Conservation (phyloP, 2,888 invertebrate species). For the Sepiola atlantica region DNA sequence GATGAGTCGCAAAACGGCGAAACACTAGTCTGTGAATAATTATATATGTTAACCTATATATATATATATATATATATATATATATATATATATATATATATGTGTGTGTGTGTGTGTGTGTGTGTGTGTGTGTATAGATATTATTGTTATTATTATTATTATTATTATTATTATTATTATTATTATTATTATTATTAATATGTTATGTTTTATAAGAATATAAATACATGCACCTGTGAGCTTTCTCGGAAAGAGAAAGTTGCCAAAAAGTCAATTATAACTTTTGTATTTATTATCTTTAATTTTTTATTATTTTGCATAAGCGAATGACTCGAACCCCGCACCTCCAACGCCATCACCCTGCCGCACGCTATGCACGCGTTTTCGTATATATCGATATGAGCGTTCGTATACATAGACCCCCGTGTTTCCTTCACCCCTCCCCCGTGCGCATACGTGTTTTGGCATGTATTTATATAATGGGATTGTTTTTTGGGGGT, state of each 20-base stretch:
- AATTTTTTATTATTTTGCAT: too few species aligned
- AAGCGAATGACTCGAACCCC: too few species aligned
- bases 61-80: background rate
- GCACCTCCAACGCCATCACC: too few species aligned
- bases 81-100: background rate
- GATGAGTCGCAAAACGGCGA: too few species aligned
- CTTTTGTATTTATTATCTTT: background rate
- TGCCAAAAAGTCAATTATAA: slow-evolving; percentile 32
- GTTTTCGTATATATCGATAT: background rate
- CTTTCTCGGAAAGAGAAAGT: background rate
- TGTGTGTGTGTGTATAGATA: too few species aligned
- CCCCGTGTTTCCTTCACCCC: too few species aligned
- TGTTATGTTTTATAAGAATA: background rate
- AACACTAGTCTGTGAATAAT: too few species aligned
- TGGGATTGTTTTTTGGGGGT: background rate
- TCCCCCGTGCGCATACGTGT: background rate
- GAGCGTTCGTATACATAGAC: background rate
- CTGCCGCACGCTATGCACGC: background rate
- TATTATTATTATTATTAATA: too few species aligned
- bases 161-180: too few species aligned
- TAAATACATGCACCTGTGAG: background rate
- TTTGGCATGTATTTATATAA: slow-evolving; percentile 1
- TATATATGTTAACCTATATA: background rate
- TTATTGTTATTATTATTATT: too few species aligned
- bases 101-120: background rate